Conservation (phyloP, 2,113 vertebrate genomes). For the Leptobrachium ailaonicum region DNA sequence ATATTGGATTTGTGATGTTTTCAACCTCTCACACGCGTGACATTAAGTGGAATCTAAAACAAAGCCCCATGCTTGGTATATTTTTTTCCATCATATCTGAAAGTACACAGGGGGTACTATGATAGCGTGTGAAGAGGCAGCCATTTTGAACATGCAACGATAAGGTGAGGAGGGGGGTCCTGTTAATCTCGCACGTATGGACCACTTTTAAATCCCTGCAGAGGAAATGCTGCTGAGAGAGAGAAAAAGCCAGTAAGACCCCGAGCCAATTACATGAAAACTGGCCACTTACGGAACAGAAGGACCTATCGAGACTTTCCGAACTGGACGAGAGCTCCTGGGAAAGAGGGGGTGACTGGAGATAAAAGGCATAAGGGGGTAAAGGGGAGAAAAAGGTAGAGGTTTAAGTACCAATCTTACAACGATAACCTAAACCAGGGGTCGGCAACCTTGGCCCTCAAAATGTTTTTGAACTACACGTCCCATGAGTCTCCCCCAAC, state of each 20-base stretch:
- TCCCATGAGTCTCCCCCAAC: too few relatives aligned
- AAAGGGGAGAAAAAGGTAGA: conserved; percentile 66
- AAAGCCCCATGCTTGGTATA: background rate
- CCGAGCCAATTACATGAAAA: conserved; percentile 55
- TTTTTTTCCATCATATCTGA: background rate
- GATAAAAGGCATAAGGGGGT: conserved; percentile 52
- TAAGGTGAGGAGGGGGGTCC: background rate
- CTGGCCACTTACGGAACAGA: conserved; percentile 84
- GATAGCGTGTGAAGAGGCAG: background rate
- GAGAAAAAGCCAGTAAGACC: conserved; percentile 57
- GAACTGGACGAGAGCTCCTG: conserved; percentile 87
- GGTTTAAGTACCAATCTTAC: conserved; percentile 63
- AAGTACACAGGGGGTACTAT: background rate
- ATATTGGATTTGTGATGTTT: background rate
- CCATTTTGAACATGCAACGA: background rate
- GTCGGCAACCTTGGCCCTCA: too few relatives aligned
- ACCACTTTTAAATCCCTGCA: background rate
- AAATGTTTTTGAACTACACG: too few relatives aligned
- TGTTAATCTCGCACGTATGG: background rate
- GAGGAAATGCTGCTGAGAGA: conserved; percentile 75
- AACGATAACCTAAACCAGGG: background rate
- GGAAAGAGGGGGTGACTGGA: conserved; percentile 62
- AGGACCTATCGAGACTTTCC: conserved; percentile 82
- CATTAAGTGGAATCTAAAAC: background rate
- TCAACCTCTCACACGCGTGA: background rate